phyloP scores from a whole-genome alignment of 2,113 vertebrate species.

The Enhydra lutris region DNA sequence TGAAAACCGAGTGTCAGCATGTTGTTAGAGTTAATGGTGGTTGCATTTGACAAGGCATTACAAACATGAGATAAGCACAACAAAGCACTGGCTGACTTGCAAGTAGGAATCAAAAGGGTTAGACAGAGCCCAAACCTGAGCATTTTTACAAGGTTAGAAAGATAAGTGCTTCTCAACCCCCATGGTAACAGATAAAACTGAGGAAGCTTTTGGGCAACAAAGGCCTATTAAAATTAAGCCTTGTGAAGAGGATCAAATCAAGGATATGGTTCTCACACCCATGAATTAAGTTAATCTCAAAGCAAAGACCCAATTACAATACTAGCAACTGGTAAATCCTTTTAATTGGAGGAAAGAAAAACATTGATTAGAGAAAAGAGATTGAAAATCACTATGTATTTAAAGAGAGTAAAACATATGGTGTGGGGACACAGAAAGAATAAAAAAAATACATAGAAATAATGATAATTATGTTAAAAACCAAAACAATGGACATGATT shows the following conservation, averaged over 20 bases:
- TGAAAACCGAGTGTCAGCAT: neutral
- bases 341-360: neutral
- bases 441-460: neutral
- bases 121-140: neutral
- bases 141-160: neutral
- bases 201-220: neutral
- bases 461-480: neutral
- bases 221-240: neutral
- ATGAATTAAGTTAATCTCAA: conserved; percentile 44
- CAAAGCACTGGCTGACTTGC: neutral
- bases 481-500: neutral
- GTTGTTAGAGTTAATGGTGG: neutral
- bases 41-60: neutral
- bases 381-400: neutral
- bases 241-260: neutral
- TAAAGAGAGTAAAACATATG: neutral
- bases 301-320: conserved; percentile 29
- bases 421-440: neutral
- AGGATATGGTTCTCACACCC: neutral
- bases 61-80: neutral
- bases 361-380: neutral
- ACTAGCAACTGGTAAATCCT: conserved; percentile 1
- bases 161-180: neutral
- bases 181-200: neutral
- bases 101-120: neutral